Conservation (phyloP, 2,113 vertebrate species). For the Microtus oregoni region DNA sequence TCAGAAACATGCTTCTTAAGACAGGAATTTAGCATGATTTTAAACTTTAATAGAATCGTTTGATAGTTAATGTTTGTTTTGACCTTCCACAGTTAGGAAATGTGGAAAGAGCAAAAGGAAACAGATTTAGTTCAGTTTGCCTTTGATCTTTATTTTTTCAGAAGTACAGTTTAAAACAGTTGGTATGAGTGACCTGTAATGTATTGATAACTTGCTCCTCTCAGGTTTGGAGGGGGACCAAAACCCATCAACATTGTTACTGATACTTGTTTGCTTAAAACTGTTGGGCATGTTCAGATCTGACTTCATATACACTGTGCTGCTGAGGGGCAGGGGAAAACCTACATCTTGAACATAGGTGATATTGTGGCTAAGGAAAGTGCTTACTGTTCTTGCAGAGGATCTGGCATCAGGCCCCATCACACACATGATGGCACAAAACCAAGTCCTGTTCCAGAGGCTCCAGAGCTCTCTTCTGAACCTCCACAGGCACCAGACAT, state of each 20-base stretch:
- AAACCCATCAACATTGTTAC: not conserved
- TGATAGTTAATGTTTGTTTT: conserved; percentile 58
- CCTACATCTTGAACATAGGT: not conserved
- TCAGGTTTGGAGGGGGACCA: not conserved
- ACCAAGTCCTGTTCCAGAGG: not conserved
- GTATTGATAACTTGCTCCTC: not conserved
- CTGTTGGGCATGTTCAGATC: conserved; percentile 1
- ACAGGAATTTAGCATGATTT: conserved; percentile 38
- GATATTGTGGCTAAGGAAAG: not conserved
- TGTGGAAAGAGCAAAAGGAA: conserved; percentile 26
- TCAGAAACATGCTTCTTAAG: conserved; percentile 28
- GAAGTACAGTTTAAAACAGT: conserved; percentile 37
- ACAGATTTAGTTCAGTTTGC: conserved; percentile 7
- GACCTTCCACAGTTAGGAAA: not conserved
- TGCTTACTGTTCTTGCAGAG: not conserved
- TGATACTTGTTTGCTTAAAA: conserved; percentile 13
- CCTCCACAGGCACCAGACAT: not conserved
- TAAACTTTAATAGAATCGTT: conserved; percentile 66
- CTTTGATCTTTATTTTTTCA: conserved; percentile 58
- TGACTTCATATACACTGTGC: not conserved
- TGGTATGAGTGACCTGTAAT: not conserved
- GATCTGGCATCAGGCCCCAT: not conserved
- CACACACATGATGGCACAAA: not conserved
- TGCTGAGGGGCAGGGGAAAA: not conserved
- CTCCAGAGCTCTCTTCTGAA: not conserved